phyloP scores from a whole-genome alignment of 2,797 vertebrate genomes.

The Microctenopoma stevenorrisi region DNA sequence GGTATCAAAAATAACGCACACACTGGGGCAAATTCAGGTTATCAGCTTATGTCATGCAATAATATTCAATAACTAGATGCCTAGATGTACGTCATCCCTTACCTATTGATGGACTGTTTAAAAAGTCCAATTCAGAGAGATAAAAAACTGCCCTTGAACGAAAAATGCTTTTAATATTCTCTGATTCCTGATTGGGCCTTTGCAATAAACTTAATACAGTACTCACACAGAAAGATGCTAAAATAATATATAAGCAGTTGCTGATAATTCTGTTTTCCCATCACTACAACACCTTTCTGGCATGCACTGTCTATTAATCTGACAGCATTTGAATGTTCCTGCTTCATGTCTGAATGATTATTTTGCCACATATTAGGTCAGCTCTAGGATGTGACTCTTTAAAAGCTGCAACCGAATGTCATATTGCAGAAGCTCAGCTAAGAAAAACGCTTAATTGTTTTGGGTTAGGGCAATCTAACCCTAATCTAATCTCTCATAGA shows the following conservation, averaged over 20 bases:
- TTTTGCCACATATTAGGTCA: no score
- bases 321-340: no score
- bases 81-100: background rate
- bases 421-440: no score
- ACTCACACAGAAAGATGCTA: background rate
- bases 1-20: background rate
- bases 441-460: no score
- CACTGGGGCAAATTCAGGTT: background rate
- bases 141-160: background rate
- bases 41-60: slow-evolving; percentile 23
- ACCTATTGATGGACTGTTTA: background rate
- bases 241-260: background rate
- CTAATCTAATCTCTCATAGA: no score
- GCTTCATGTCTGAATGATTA: no score
- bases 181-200: slow-evolving; percentile 8
- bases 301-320: no score
- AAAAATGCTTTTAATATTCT: background rate
- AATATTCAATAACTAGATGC: slow-evolving; percentile 5
- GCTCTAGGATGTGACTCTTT: no score
- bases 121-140: slow-evolving; percentile 14
- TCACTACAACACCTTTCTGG: background rate
- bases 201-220: background rate
- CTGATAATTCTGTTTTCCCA: background rate
- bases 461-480: no score
- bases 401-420: no score